phyloP scores from a whole-genome alignment of 2,888 invertebrate genomes.

The Autographa pulchrina region DNA sequence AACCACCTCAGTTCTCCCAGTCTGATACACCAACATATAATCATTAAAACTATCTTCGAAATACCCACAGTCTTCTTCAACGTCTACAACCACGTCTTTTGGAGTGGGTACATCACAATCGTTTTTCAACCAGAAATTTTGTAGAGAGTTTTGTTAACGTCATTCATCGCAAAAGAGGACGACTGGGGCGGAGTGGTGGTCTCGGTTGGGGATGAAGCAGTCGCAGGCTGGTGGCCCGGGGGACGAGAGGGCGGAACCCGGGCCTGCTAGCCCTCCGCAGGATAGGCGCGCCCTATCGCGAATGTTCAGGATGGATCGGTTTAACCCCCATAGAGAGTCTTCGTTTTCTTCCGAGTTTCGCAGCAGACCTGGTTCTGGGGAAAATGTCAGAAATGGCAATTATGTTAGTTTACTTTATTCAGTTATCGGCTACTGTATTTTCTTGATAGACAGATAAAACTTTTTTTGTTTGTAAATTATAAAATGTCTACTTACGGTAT shows the following conservation, averaged over 20 bases:
- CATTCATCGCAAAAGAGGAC: slow-evolving; percentile 90
- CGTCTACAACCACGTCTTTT: slow-evolving; percentile 27
- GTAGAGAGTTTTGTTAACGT: slow-evolving; percentile 73
- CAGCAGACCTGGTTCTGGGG: slow-evolving; percentile 73
- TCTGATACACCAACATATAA: slow-evolving; percentile 47
- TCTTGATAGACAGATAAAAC: too few relatives aligned
- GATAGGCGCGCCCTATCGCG: slow-evolving; percentile 82
- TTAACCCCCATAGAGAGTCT: slow-evolving; percentile 73
- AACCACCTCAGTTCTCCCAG: slow-evolving; percentile 24
- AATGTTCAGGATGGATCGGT: slow-evolving; percentile 77
- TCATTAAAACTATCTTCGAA: slow-evolving; percentile 42
- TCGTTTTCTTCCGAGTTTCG: slow-evolving; percentile 63
- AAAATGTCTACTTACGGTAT: slow-evolving; percentile 74
- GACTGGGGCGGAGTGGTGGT: slow-evolving; percentile 90
- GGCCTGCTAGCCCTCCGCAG: slow-evolving; percentile 80
- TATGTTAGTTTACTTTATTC: too few relatives aligned
- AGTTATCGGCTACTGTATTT: too few relatives aligned
- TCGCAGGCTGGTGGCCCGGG: slow-evolving; percentile 84
- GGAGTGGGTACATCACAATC: slow-evolving; percentile 39
- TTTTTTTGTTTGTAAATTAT: too few relatives aligned
- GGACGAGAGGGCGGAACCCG: slow-evolving; percentile 82
- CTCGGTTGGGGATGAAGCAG: slow-evolving; percentile 82
- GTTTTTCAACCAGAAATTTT: slow-evolving; percentile 60
- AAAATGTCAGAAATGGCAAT: slow-evolving; percentile 2
- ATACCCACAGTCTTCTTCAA: slow-evolving; percentile 20